Evolutionary conservation across 2,113 vertebrate genomes (phyloP), one percentile per base, ranked within the genome.

Genomic region (Xerus inauris): DNA sequence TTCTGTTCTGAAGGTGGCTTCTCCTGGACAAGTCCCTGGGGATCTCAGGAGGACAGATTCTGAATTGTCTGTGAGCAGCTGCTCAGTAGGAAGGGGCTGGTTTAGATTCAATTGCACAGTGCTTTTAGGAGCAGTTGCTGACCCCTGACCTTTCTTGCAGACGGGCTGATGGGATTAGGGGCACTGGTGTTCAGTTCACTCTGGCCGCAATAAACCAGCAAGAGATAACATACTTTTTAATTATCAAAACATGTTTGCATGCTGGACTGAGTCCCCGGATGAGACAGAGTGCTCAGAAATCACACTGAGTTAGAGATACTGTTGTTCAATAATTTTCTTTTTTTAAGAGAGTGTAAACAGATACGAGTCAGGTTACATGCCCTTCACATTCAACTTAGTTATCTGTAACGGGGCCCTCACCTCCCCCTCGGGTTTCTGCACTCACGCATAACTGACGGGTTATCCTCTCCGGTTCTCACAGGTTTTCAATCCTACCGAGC

Each of bases 221-320:
- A 98, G 98, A 98, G 98, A 99, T 99, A 99, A 99, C 98, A 99
- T 98, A 98, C 97, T 98, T 99, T 99, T 99, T 99, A 99, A 99
- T 99, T 98, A 99, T 98, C 97, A 98, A 98, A 98, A 98, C 98
- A 98, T 97, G 98, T 98, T 98, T 98, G 98, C 98, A 98, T 98
- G 98, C 98, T 98, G 98, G 98, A 89, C 95, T 76, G 98, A 98
- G 98, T 98, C 94, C 98, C 95, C 94, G 96, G 93, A 97, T 95
- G 97, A 98, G 98, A 98, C 96, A 98, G 98, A 42, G 77, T 87
- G 94, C 97, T 98, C 89, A 86, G 54, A 96, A 97, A 96, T 95
- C 90, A 96, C 86, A 76, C 64, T 54, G 76, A 8, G 24, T 59
- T 83, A 57, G 42, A 79, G 80, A 94, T 92, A 93, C 62, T 87